phyloP scores from a whole-genome alignment of 2,888 invertebrate species.

The Liopterus haemorrhoidalis region DNA sequence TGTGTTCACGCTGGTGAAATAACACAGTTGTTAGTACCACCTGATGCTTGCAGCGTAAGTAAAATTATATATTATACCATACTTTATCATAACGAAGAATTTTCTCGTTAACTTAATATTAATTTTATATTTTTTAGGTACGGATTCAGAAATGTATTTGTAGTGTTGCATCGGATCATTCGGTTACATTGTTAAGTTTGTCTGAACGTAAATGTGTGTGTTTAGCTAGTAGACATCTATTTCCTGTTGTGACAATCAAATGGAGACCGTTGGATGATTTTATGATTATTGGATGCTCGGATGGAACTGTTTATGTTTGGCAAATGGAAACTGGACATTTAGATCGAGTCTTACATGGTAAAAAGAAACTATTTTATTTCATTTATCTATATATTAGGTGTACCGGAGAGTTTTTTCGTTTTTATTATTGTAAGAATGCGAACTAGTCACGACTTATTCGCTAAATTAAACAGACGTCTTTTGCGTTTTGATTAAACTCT shows the following conservation, averaged over 20 bases:
- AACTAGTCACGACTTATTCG: no score
- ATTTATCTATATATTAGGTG: no score
- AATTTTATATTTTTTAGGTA: slow-evolving; percentile 52
- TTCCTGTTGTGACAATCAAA: slow-evolving; percentile 91
- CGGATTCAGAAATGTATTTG: slow-evolving; percentile 92
- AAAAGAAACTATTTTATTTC: slow-evolving; percentile 6
- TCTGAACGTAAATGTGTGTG: slow-evolving; percentile 92
- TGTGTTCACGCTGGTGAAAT: slow-evolving; percentile 98
- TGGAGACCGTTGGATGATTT: slow-evolving; percentile 98
- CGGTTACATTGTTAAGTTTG: slow-evolving; percentile 87
- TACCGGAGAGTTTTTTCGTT: slow-evolving; percentile 3
- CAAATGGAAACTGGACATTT: slow-evolving; percentile 99
- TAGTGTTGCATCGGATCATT: slow-evolving; percentile 96
- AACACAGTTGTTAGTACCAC: slow-evolving; percentile 88
- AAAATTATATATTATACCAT: background rate
- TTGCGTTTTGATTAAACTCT: no score
- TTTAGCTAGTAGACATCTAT: slow-evolving; percentile 84
- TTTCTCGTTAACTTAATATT: slow-evolving; percentile 2
- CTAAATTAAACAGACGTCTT: no score
- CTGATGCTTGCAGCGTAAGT: slow-evolving; percentile 79
- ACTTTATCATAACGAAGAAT: background rate
- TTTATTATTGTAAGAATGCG: no score
- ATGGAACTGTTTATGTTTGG: slow-evolving; percentile 98
- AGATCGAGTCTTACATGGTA: slow-evolving; percentile 89
- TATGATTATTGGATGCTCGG: slow-evolving; percentile 93